phyloP scores from a whole-genome alignment of 1,140 invertebrate species.

The Zaprionus taronus region DNA sequence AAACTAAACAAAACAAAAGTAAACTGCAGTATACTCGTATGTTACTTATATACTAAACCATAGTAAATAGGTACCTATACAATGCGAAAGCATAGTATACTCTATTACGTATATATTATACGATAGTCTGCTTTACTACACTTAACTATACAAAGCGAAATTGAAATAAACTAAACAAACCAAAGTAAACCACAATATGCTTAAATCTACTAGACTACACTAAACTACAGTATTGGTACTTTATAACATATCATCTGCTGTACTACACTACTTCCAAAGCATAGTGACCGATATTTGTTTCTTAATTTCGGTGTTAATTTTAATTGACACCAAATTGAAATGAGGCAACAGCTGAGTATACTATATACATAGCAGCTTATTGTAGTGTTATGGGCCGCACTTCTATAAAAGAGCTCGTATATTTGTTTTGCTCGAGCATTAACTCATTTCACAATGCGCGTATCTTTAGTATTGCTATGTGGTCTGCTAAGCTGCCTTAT shows the following conservation, averaged over 20 bases:
- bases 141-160: no score
- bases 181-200: no score
- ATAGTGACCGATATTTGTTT: background rate
- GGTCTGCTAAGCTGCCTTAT: slow-evolving; percentile 37
- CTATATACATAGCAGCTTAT: background rate
- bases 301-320: background rate
- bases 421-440: background rate
- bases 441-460: slow-evolving; percentile 30
- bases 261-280: background rate
- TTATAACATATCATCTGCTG: background rate
- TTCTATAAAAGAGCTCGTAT: slow-evolving; percentile 13
- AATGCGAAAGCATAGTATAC: no score
- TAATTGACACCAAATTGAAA: slow-evolving; percentile 1
- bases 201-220: no score
- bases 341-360: slow-evolving; percentile 18
- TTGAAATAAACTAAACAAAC: no score
- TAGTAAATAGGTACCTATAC: no score
- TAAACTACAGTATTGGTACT: background rate
- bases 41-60: no score
- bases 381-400: background rate
- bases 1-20: background rate
- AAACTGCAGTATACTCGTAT: no score
- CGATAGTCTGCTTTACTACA: no score
- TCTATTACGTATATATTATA: no score
- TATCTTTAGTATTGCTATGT: slow-evolving; percentile 20